Conservation (phyloP, 1,140 invertebrate genomes). For the Conus ventricosus region DNA sequence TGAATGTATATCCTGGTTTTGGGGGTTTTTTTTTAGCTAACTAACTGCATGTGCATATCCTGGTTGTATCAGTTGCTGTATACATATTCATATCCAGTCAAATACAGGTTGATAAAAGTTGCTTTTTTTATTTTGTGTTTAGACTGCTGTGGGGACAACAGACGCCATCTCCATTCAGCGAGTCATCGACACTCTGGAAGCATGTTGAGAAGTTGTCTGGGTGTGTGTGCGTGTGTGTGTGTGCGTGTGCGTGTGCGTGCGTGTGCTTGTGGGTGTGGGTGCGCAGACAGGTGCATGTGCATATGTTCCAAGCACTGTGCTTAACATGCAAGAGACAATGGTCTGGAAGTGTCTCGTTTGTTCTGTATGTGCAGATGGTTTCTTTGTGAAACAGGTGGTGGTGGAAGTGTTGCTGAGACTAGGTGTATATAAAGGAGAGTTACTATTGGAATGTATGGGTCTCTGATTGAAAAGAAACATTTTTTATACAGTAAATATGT, state of each 20-base stretch:
- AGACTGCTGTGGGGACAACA: neutral
- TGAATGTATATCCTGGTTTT: too few species aligned
- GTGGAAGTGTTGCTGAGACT: neutral
- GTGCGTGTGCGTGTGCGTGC: neutral
- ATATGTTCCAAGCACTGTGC: neutral
- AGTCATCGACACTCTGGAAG: neutral
- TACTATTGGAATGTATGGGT: neutral
- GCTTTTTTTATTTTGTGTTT: neutral
- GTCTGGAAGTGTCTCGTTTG: neutral
- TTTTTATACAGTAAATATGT: neutral
- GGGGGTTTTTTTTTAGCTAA: too few species aligned
- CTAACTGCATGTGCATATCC: too few species aligned
- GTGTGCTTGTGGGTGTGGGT: neutral
- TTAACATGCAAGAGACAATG: neutral
- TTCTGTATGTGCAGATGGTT: neutral
- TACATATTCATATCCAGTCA: too few species aligned
- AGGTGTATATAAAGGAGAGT: neutral
- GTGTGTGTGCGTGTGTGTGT: constrained; percentile 12
- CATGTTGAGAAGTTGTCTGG: neutral
- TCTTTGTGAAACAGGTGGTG: neutral
- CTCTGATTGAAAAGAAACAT: neutral
- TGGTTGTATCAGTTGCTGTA: too few species aligned
- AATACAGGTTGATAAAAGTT: too few species aligned
- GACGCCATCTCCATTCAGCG: neutral
- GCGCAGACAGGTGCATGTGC: neutral